Evolutionary conservation across 2,888 invertebrate species (phyloP), one percentile per base, ranked within the genome.

Genomic region (Drosophila paracracens): DNA sequence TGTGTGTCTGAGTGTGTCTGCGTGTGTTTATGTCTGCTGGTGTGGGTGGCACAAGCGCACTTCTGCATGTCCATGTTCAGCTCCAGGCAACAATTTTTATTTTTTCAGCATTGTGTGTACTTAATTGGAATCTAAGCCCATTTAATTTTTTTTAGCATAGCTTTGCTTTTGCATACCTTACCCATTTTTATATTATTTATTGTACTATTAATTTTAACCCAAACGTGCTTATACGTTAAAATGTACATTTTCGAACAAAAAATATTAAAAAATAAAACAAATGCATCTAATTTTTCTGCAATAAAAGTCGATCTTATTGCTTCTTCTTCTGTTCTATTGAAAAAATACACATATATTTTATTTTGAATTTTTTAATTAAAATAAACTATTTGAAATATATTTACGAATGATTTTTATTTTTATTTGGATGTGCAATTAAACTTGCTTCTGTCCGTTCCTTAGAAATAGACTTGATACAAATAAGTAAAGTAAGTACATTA

Each of bases 121-220:
- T 82, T 83, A 83, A 88, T 88, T 83, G 67, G 61, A 70, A 74
- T 68, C 72, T 71, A 72, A 80, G 69, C 62, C 73, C 72, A 76
- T 73, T 80, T 70, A 50, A 69, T 72, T 62, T 76, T 51, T 61
- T 51, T 70, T 40, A 53, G 48, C 63, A 53, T 56, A 71, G 35
- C 25, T 43, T 35, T 33, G 25, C 61, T 25, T 31, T 8, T 36
- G 25, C 11, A 2, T 29, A 31, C 25, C 25, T 38, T 7, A 8
- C 18, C 21, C 18, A 56, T 64, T 64, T 46, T 27, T n/a, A 40
- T 64, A 27, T 52, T 56, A 40, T 56, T 58, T 67, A 54, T 63
- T 33, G n/a, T 27, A n/a, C 31, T 11, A 53, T n/a, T 31, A 7
- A 16, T 38, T 21, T 54, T 35, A 10, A 8, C 18, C 43, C n/a